Evolutionary conservation across 2,797 vertebrate species (phyloP), one percentile per base, ranked within the genome.

Genomic region (Meda fulgida): DNA sequence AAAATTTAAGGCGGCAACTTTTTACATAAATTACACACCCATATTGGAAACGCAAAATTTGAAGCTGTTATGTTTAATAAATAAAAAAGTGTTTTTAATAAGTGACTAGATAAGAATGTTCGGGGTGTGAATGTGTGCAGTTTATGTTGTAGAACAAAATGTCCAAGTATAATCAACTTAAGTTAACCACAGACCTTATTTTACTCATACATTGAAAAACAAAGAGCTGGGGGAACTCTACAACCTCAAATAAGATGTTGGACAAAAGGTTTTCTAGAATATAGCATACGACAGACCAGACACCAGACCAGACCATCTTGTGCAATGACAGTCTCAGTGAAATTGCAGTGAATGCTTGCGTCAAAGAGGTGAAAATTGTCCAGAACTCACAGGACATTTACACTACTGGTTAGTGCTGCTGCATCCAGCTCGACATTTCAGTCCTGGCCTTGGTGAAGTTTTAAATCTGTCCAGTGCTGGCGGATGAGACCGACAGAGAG

Each of bases 401-500:
- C 3, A 2, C 55, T 11, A 79, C 69, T 43, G 66, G 71, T 66
- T 77, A 88, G 81, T 69, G 80, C 81, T 80, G 53, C 73, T 31
- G 34, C 36, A 40, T 75, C 82, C 58, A 55, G 38, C 67, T 86
- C 78, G 51, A 13, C 1, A 6, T 67, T 72, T 34, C 36, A 60
- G 26, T 65, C 23, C 78, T 60, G 60, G 69, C 60, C n/a, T 66
- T 65, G 80, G 84, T 87, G 80, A 86, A 85, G 84, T 87, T 76
- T 79, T 89, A 85, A 85, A 89, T 89, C 87, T 85, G 81, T 67
- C 78, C 81, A 84, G 38, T 5, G 11, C 67, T 84, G 84, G 84
- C 48, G 78, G 67, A 80, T 80, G 85, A 85, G 75, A 84, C 38
- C 69, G 78, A 73, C 81, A 85, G 58, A 9, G 43, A 76, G 40